Evolutionary conservation across 2,797 vertebrate species (phyloP).

Genomic region (Intellagama lesueurii): DNA sequence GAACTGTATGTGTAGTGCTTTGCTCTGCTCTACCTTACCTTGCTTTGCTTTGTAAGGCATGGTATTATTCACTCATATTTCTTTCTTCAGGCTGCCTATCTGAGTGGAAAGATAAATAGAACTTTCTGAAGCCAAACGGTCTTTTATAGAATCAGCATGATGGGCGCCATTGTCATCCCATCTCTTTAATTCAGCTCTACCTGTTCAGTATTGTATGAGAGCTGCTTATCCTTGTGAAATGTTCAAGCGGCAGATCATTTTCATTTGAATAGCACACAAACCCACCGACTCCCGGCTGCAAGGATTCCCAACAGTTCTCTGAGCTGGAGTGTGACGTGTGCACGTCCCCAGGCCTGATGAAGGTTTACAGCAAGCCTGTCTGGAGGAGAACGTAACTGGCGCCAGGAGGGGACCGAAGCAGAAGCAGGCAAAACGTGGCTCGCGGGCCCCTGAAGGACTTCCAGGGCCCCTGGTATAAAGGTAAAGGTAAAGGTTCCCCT

Average conservation of each 20-base stretch:
- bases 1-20: neutral
- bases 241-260: neutral
- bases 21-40: neutral
- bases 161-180: neutral
- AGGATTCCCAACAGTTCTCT: neutral
- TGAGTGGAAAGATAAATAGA: neutral
- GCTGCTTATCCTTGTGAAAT: neutral
- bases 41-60: neutral
- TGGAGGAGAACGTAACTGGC: neutral
- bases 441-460: no score
- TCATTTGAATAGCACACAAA: constrained; percentile 7
- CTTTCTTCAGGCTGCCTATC: neutral
- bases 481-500: no score
- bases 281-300: neutral
- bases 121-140: neutral
- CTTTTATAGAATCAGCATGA: constrained; percentile 4
- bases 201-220: neutral
- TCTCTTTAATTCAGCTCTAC: constrained; percentile 3
- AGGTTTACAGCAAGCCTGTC: neutral
- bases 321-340: neutral
- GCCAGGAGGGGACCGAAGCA: neutral
- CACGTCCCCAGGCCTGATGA: neutral
- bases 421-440: no score
- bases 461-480: no score
- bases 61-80: neutral